phyloP scores from a whole-genome alignment of 2,888 invertebrate species.

The Coenonympha glycerion region DNA sequence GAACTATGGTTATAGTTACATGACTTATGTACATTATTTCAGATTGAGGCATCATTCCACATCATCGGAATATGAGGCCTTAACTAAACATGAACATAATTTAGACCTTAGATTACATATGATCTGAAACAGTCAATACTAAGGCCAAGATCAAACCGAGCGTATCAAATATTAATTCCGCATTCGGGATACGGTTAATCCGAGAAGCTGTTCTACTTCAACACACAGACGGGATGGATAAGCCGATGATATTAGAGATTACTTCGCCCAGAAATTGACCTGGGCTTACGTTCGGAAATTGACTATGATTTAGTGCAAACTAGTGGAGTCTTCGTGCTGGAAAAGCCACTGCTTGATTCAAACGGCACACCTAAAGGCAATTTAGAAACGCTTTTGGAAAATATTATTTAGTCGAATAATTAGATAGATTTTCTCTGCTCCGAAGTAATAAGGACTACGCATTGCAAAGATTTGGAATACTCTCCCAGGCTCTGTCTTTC shows the following conservation, averaged over 20 bases:
- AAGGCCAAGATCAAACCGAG: neutral
- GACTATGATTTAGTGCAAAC: constrained; percentile 30
- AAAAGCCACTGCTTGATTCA: constrained; percentile 8
- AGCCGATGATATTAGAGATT: constrained; percentile 56
- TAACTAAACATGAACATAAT: neutral
- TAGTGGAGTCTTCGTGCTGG: constrained; percentile 8
- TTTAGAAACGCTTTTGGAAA: no score
- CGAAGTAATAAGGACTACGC: no score
- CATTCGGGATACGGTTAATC: constrained; percentile 20
- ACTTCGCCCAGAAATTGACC: constrained; percentile 56
- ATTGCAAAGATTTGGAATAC: no score
- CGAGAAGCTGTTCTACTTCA: constrained; percentile 24
- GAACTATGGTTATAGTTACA: no score
- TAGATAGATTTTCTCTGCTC: no score
- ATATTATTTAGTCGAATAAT: no score
- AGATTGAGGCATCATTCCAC: no score
- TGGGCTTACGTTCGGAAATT: constrained; percentile 40
- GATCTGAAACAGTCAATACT: neutral
- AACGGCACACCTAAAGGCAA: no score
- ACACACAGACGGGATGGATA: constrained; percentile 34
- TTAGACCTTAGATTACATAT: neutral
- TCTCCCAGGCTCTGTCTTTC: no score
- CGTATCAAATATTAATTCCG: constrained; percentile 14
- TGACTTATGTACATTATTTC: no score
- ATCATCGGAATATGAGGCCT: no score